A percentile compares a stretch with the other conserved stretches of the same genome.
phyloP scores from a whole-genome alignment of 2,113 vertebrate genomes.

The Sturnus vulgaris region DNA sequence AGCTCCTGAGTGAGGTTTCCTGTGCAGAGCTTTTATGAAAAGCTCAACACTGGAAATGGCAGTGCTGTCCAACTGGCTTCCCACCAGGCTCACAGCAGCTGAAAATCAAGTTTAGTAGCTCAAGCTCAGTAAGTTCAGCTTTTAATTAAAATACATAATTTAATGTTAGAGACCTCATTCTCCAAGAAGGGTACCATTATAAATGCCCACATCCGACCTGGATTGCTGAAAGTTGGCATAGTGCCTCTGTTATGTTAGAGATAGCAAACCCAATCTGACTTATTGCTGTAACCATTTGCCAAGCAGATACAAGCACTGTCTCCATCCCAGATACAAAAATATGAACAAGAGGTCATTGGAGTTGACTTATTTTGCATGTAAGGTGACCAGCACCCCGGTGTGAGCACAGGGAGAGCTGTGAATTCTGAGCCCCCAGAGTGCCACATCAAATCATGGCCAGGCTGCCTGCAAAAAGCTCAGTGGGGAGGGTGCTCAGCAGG shows the following conservation, averaged over 20 bases:
- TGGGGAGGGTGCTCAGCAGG: neutral
- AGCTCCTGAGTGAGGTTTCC: neutral
- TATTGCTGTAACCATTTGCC: neutral
- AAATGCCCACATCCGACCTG: neutral
- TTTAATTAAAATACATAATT: slow-evolving; percentile 59
- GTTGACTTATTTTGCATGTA: neutral
- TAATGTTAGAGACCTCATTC: neutral
- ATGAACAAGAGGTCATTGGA: accelerated
- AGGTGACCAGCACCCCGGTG: neutral
- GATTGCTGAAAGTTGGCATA: neutral
- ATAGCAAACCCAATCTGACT: slow-evolving; percentile 25
- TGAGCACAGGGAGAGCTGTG: neutral
- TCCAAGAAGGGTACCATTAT: neutral
- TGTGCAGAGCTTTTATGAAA: neutral
- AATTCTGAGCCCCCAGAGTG: neutral
- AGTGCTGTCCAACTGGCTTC: neutral
- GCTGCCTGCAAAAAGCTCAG: neutral
- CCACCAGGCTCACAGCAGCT: neutral
- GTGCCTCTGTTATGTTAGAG: slow-evolving; percentile 3
- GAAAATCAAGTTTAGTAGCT: slow-evolving; percentile 26
- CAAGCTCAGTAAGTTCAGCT: slow-evolving; percentile 13
- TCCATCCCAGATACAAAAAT: neutral
- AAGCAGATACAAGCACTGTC: neutral
- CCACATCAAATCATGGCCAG: neutral
- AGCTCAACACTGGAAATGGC: neutral